Evolutionary conservation across 1,140 invertebrate genomes (phyloP).

Genomic region (Fopius arisanus): DNA sequence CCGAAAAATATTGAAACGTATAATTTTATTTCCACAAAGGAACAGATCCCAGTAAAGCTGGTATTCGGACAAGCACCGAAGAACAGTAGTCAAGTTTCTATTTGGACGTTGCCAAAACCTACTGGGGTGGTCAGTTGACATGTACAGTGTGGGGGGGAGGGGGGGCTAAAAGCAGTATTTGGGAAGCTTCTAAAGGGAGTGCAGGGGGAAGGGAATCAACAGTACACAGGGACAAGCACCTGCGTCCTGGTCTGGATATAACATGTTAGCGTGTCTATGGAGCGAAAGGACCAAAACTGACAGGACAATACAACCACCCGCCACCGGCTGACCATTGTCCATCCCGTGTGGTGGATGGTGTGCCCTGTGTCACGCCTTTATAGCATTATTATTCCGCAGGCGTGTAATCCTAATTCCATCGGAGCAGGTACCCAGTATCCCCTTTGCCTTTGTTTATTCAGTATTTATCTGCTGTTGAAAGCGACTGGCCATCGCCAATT

Average conservation of each 20-base stretch:
- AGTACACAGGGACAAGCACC: background rate
- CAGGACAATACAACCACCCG: slow-evolving; percentile 50
- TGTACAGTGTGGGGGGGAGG: background rate
- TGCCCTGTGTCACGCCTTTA: slow-evolving; percentile 37
- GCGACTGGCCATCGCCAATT: background rate
- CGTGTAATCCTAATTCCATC: slow-evolving; percentile 46
- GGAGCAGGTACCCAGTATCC: slow-evolving; percentile 28
- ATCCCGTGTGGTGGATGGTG: slow-evolving; percentile 26
- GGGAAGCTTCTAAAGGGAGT: background rate
- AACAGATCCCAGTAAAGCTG: background rate
- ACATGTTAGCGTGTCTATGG: background rate
- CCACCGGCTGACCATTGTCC: slow-evolving; percentile 50
- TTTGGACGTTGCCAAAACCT: background rate
- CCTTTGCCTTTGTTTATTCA: background rate
- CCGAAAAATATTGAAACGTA: background rate
- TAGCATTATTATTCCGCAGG: slow-evolving; percentile 42
- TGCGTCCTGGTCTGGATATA: background rate
- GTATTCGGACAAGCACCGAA: background rate
- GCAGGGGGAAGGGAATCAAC: background rate
- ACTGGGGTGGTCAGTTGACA: slow-evolving; percentile 8
- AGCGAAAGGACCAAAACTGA: slow-evolving; percentile 32
- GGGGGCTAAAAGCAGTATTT: background rate
- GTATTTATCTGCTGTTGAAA: background rate
- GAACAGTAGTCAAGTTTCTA: background rate
- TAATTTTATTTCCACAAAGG: background rate